Percentiles rank a stretch among this genome's conserved stretches.
Evolutionary conservation across 2,113 vertebrate genomes (phyloP).

Genomic region (Prunella himalayana): DNA sequence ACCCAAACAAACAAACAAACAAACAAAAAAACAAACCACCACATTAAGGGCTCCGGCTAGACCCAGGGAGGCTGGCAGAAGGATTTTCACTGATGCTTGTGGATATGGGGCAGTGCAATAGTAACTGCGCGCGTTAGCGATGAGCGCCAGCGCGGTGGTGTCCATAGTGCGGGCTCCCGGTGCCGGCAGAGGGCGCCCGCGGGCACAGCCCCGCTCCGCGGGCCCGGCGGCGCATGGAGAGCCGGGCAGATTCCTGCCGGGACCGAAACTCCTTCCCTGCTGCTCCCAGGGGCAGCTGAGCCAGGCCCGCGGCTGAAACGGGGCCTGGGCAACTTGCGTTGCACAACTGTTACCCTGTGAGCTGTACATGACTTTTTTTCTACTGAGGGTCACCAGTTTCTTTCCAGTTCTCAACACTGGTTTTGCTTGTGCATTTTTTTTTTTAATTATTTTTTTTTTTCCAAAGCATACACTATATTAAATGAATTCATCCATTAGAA

Average conservation of each 20-base stretch:
- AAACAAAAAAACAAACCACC: no score
- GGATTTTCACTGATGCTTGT: neutral
- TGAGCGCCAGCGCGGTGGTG: rapidly evolving
- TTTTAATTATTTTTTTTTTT: no score
- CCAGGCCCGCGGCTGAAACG: neutral
- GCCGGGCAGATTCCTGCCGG: rapidly evolving
- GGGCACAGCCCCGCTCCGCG: neutral
- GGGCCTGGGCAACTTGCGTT: neutral
- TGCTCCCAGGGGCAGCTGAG: neutral
- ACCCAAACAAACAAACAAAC: no score
- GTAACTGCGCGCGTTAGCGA: neutral
- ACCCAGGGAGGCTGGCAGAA: neutral
- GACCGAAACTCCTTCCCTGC: rapidly evolving
- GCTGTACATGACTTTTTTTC: neutral
- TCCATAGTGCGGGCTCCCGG: neutral
- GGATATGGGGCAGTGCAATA: neutral
- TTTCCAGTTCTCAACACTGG: neutral
- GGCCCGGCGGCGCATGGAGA: rapidly evolving
- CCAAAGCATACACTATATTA: neutral
- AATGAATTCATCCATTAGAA: neutral
- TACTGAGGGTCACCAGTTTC: neutral
- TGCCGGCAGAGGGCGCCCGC: neutral
- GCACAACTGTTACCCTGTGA: neutral
- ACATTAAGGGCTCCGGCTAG: neutral
- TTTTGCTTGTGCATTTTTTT: neutral